phyloP scores from a whole-genome alignment of 2,888 invertebrate species.

The Hedychridium roseum region DNA sequence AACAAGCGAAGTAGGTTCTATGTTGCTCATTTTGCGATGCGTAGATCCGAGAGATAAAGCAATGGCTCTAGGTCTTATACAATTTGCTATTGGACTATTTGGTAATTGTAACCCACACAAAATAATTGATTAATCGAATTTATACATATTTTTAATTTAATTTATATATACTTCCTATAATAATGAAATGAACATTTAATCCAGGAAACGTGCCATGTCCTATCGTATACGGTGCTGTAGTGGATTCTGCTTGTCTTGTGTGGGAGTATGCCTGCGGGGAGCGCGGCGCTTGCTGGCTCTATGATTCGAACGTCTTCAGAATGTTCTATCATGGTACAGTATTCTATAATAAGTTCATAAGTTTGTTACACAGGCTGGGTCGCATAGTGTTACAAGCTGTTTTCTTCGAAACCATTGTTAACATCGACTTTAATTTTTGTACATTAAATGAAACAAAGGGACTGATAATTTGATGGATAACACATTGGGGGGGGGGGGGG shows the following conservation, averaged over 20 bases:
- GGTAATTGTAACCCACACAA: constrained; percentile 63
- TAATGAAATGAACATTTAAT: constrained; percentile 7
- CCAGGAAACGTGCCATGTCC: constrained; percentile 90
- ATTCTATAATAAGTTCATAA: no score
- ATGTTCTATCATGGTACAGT: constrained; percentile 87
- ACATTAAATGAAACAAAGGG: no score
- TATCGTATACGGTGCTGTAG: constrained; percentile 91
- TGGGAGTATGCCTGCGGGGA: constrained; percentile 85
- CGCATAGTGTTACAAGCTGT: no score
- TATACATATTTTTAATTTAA: no score
- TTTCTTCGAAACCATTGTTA: no score
- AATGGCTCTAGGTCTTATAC: constrained; percentile 93
- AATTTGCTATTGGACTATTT: constrained; percentile 91
- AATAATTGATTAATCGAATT: neutral
- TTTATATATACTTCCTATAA: neutral
- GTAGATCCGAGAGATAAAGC: constrained; percentile 93
- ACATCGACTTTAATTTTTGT: no score
- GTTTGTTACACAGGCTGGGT: no score
- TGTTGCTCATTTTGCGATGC: constrained; percentile 88
- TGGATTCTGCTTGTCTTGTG: constrained; percentile 89
- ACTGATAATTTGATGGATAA: no score
- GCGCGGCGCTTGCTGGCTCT: constrained; percentile 86
- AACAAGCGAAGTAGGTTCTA: constrained; percentile 91
- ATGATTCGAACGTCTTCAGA: constrained; percentile 83
- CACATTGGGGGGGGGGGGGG: no score